These are phyloP conservation scores for Lordiphosa clarofinis DNA, from an alignment of 1,140 invertebrate genomes.

Conservation along the genomic window DNA sequence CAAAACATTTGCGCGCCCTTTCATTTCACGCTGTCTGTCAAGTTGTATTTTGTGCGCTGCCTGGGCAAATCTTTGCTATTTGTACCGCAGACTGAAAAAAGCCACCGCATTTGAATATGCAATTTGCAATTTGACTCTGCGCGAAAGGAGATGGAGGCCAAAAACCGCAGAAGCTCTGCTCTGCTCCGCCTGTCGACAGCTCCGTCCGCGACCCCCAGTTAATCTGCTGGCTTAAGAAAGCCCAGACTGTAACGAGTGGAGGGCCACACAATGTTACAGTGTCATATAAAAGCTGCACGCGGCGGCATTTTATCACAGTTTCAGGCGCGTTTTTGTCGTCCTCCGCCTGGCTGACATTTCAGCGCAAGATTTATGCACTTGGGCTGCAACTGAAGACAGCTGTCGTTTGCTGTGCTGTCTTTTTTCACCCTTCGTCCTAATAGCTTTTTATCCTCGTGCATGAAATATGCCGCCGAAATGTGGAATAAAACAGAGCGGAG, in stretches of 20 bases:
- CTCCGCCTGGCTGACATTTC: conserved; percentile 56
- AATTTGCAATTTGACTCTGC: conserved; percentile 71
- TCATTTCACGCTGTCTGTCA: conserved; percentile 43
- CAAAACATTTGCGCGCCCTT: conserved; percentile 58
- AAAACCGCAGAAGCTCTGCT: conserved; percentile 47
- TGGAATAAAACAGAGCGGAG: conserved; percentile 52
- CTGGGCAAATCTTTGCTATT: conserved; percentile 74
- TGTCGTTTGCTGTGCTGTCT: conserved; percentile 65
- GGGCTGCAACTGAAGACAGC: conserved; percentile 75
- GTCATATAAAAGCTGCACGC: conserved; percentile 58
- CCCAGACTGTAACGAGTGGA: conserved; percentile 51
- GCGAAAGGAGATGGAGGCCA: conserved; percentile 21
- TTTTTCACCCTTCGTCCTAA: conserved; percentile 34
- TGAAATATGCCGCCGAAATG: conserved; percentile 71
- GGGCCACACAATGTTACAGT: conserved; percentile 21
- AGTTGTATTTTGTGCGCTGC: conserved; percentile 67
- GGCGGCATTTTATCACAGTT: conserved; percentile 66
- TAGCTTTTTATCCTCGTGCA: conserved; percentile 72
- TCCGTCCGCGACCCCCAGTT: conserved; percentile 28
- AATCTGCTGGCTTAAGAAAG: conserved; percentile 71
- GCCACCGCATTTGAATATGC: conserved; percentile 74
- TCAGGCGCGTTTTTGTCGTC: conserved; percentile 40
- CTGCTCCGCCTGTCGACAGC: conserved; percentile 38
- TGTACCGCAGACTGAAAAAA: conserved; percentile 72
- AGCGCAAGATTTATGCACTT: conserved; percentile 74